These are phyloP conservation scores for Dendrocincla fuliginosa DNA, from an alignment of 2,797 vertebrate species.

Conservation along the genomic window DNA sequence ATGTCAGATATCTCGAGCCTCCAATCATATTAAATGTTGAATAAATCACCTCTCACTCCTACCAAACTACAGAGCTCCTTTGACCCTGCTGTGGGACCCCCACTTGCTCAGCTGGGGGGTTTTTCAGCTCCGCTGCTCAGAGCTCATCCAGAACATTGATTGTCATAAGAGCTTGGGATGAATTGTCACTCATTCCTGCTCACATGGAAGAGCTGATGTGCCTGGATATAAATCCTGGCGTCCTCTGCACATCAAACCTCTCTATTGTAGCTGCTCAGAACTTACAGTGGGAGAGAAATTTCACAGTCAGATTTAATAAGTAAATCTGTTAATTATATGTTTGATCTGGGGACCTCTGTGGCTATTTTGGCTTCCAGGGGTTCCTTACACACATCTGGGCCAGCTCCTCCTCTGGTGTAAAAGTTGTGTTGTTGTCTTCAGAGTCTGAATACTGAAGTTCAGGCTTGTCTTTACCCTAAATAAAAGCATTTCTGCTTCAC, in stretches of 20 bases:
- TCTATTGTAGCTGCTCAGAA: rapidly evolving
- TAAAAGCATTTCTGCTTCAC: neutral
- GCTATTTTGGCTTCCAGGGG: neutral
- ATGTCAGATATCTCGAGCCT: neutral
- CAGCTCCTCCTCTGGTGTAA: neutral
- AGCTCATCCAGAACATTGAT: rapidly evolving
- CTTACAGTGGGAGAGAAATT: neutral
- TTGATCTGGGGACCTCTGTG: neutral
- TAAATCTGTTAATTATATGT: neutral
- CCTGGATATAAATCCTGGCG: neutral
- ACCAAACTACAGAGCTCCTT: neutral
- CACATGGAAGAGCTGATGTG: rapidly evolving
- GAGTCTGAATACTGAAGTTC: neutral
- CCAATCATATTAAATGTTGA: neutral
- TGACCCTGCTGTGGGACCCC: neutral
- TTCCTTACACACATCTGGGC: neutral
- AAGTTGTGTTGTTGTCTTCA: neutral
- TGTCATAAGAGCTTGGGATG: neutral
- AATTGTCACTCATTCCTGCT: neutral
- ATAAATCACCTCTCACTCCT: neutral
- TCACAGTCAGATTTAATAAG: neutral
- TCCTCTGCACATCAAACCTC: neutral
- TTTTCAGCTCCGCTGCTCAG: neutral
- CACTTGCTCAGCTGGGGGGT: rapidly evolving
- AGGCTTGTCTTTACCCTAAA: neutral